These are phyloP conservation scores for Poeciliopsis retropinna DNA, from an alignment of 2,113 vertebrate genomes.

Conservation along the genomic window DNA sequence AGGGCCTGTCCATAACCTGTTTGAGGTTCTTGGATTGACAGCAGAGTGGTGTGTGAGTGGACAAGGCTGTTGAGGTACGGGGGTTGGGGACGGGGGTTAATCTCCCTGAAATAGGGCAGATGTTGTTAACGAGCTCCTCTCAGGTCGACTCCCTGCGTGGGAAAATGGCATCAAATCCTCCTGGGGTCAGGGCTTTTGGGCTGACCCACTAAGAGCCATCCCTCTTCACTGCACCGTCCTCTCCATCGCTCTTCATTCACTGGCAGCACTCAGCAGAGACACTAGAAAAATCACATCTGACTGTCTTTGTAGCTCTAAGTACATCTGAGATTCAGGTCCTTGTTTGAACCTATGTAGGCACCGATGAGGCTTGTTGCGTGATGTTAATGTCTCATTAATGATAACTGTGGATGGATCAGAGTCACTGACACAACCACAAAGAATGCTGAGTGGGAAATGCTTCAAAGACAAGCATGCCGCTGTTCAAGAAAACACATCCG, in stretches of 20 bases:
- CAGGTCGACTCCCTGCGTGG: constrained; percentile 83
- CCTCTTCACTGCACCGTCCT: constrained; percentile 64
- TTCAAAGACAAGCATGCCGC: constrained; percentile 68
- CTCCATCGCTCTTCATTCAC: constrained; percentile 51
- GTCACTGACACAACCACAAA: constrained; percentile 75
- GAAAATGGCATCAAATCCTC: constrained; percentile 85
- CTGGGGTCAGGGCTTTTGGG: constrained; percentile 81
- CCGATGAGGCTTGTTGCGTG: constrained; percentile 52
- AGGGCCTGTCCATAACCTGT: constrained; percentile 58
- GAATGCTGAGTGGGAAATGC: constrained; percentile 76
- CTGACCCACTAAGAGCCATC: constrained; percentile 79
- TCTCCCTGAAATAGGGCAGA: constrained; percentile 85
- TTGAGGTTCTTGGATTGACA: constrained; percentile 74
- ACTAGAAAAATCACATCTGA: constrained; percentile 60
- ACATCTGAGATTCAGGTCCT: constrained; percentile 15
- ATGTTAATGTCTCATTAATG: constrained; percentile 74
- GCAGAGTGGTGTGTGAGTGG: constrained; percentile 52
- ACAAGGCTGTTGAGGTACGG: constrained; percentile 59
- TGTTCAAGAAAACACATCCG: constrained; percentile 49
- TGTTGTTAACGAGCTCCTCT: constrained; percentile 85
- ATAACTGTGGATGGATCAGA: constrained; percentile 60
- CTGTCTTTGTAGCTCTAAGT: constrained; percentile 18
- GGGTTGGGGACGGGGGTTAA: constrained; percentile 73
- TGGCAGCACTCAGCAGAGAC: constrained; percentile 41
- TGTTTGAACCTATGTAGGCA: constrained; percentile 46